Conservation (phyloP, 2,797 vertebrate species). For the Artibeus jamaicensis region DNA sequence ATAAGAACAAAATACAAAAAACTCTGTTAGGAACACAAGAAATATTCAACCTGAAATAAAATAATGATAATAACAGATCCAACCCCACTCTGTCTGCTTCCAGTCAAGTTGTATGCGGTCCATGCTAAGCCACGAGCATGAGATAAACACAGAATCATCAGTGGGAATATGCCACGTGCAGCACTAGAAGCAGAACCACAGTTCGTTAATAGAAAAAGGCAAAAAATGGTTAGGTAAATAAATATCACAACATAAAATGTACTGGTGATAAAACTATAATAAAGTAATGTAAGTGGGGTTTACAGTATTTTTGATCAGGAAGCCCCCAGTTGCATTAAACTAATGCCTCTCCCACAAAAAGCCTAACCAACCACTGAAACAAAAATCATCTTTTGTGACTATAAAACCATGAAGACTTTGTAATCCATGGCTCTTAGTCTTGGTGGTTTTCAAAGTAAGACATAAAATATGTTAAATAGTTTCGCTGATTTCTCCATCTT, state of each 20-base stretch:
- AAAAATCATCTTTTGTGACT: constrained; percentile 13
- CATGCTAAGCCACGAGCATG: background rate
- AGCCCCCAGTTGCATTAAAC: constrained; percentile 15
- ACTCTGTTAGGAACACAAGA: constrained; percentile 35
- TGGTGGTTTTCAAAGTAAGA: constrained; percentile 26
- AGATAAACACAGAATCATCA: background rate
- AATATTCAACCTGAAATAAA: constrained; percentile 1
- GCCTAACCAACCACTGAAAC: constrained; percentile 3
- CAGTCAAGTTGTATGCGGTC: background rate
- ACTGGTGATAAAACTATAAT: constrained; percentile 14
- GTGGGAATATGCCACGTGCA: background rate
- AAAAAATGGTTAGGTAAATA: constrained; percentile 15
- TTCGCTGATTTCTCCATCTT: constrained; percentile 54
- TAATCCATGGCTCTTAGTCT: background rate
- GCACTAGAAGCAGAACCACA: constrained; percentile 17
- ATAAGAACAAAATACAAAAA: constrained; percentile 36
- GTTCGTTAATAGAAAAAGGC: constrained; percentile 32
- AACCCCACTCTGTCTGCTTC: background rate
- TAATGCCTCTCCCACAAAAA: background rate
- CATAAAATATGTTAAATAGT: background rate
- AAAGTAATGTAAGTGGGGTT: background rate
- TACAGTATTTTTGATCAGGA: background rate
- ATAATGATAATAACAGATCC: background rate
- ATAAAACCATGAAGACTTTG: constrained; percentile 17
- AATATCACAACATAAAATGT: background rate